phyloP scores from a whole-genome alignment of 2,888 invertebrate species.

The Diaprepes abbreviatus region DNA sequence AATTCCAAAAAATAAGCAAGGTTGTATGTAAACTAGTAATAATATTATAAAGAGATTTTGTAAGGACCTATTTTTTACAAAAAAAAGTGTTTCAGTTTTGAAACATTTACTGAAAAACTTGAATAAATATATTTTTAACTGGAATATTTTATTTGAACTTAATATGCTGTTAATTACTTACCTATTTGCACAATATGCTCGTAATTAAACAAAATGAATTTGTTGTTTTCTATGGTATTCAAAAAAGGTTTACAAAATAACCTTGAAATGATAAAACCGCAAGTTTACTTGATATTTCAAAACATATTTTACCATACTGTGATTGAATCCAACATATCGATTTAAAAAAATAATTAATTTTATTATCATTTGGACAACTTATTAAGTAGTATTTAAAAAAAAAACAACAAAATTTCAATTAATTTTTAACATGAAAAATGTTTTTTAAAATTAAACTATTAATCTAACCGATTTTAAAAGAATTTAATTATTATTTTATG shows the following conservation, averaged over 20 bases:
- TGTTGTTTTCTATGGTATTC: constrained; percentile 2
- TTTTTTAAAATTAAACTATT: neutral
- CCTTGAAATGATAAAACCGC: constrained; percentile 6
- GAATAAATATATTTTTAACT: neutral
- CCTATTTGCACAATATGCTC: constrained; percentile 1
- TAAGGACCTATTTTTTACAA: constrained; percentile 9
- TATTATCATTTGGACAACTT: neutral
- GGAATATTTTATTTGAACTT: neutral
- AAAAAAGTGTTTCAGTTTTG: neutral
- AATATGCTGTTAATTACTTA: neutral
- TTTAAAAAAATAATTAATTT: neutral
- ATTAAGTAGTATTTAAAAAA: constrained; percentile 1
- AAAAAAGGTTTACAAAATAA: constrained; percentile 8
- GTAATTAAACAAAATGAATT: constrained; percentile 7
- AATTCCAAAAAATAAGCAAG: constrained; percentile 22
- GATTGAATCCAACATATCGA: neutral
- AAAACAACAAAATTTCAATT: neutral
- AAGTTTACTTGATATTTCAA: constrained; percentile 4
- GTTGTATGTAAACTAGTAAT: constrained; percentile 7
- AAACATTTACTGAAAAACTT: constrained; percentile 1
- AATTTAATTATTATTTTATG: neutral
- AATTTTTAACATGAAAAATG: neutral
- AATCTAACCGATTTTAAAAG: neutral
- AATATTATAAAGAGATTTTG: constrained; percentile 12
- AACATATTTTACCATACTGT: constrained; percentile 1